Evolutionary conservation across 2,797 vertebrate species (phyloP).

Genomic region (Dryobates pubescens): DNA sequence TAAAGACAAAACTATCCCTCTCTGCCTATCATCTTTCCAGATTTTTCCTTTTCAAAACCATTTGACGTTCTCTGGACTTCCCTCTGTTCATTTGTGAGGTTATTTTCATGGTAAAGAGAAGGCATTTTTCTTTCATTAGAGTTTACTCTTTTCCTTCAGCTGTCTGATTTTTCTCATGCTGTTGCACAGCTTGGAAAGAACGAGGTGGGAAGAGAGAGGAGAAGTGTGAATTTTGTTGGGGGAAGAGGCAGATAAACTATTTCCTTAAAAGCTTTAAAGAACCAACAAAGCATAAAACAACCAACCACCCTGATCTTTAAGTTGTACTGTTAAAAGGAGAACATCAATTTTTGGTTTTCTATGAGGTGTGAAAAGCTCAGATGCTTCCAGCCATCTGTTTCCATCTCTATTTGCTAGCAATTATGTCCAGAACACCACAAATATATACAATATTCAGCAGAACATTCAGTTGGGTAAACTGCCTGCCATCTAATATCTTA

Average conservation of each 20-base stretch:
- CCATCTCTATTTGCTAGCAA: conserved; percentile 40
- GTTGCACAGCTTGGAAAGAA: background rate
- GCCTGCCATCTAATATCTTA: conserved; percentile 10
- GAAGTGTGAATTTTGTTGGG: background rate
- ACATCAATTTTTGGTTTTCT: conserved; percentile 43
- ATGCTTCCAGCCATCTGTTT: conserved; percentile 68
- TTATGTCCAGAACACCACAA: conserved; percentile 41
- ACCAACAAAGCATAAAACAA: no score
- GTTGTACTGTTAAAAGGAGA: conserved; percentile 31
- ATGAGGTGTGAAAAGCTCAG: conserved; percentile 59
- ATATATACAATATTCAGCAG: conserved; percentile 1
- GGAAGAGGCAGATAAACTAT: background rate
- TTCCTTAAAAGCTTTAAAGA: background rate
- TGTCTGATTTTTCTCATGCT: background rate
- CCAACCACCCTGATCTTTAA: background rate
- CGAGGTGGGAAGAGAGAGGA: background rate
- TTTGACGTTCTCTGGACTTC: background rate
- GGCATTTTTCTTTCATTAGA: background rate
- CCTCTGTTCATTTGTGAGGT: background rate
- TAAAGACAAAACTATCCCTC: background rate
- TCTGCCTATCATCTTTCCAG: background rate
- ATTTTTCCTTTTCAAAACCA: background rate
- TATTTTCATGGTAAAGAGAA: background rate
- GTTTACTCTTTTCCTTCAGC: background rate
- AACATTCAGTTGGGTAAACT: background rate